Evolutionary conservation across 2,888 invertebrate species (phyloP).

Genomic region (Thelaira solivaga): DNA sequence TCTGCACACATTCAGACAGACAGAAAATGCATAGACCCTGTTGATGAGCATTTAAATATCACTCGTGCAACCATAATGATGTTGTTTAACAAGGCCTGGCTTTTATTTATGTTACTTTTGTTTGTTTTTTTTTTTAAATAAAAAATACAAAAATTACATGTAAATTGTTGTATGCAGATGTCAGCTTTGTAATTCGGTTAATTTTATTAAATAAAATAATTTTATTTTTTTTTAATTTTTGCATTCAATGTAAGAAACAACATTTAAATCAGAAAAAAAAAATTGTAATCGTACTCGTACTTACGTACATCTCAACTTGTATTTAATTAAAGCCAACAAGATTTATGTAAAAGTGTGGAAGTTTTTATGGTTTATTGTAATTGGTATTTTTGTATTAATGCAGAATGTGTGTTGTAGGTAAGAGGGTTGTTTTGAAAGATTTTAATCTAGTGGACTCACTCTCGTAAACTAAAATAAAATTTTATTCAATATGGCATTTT

Average conservation of each 20-base stretch:
- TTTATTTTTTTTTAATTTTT: not conserved
- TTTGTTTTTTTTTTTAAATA: not conserved
- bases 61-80: slow-evolving; percentile 33
- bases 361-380: slow-evolving; percentile 23
- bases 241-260: not conserved
- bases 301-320: not conserved
- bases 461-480: too few species aligned
- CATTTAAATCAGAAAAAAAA: not conserved
- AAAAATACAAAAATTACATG: slow-evolving; percentile 27
- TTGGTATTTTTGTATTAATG: slow-evolving; percentile 25
- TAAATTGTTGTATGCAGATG: slow-evolving; percentile 44
- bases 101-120: slow-evolving; percentile 17
- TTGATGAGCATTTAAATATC: slow-evolving; percentile 11
- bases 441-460: too few species aligned
- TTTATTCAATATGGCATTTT: too few species aligned
- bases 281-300: not conserved
- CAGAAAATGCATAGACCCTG: too few species aligned
- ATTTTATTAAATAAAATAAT: slow-evolving; percentile 30
- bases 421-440: not conserved
- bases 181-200: not conserved
- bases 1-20: too few species aligned
- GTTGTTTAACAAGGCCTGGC: slow-evolving; percentile 39
- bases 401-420: not conserved
- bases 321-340: slow-evolving; percentile 49
- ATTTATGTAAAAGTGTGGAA: slow-evolving; percentile 46